These are phyloP conservation scores for Zosterops hypoxanthus DNA, from an alignment of 2,113 vertebrate species.

Conservation along the genomic window DNA sequence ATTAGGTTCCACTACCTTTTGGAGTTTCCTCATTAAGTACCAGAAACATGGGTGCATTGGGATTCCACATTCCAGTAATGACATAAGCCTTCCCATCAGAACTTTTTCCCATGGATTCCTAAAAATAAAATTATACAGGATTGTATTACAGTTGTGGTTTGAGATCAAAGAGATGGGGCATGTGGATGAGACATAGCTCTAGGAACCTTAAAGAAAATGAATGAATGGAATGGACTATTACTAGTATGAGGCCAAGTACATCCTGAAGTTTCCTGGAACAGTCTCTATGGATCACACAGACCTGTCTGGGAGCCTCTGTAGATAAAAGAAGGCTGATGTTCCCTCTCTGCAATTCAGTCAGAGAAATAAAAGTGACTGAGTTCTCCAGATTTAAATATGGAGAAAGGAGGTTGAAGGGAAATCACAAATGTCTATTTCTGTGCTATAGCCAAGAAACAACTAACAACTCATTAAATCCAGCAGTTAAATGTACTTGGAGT, in stretches of 20 bases:
- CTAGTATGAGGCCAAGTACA: not conserved
- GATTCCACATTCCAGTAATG: conserved; percentile 96
- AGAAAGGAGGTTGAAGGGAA: not conserved
- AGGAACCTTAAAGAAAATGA: not conserved
- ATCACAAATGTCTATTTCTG: not conserved
- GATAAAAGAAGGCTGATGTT: not conserved
- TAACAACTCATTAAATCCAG: not conserved
- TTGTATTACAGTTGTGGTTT: not conserved
- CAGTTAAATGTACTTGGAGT: not conserved
- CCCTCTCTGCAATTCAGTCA: not conserved
- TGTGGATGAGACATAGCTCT: not conserved
- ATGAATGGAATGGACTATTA: not conserved
- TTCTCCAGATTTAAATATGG: not conserved
- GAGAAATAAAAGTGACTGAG: not conserved
- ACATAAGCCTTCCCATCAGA: conserved; percentile 92
- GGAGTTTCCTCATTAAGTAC: conserved; percentile 94
- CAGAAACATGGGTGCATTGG: conserved; percentile 87
- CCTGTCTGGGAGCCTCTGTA: fast-evolving
- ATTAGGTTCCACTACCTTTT: conserved; percentile 81
- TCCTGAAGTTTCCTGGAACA: not conserved
- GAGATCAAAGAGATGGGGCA: not conserved
- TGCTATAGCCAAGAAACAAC: not conserved
- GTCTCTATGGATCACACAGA: not conserved
- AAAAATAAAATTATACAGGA: conserved; percentile 18
- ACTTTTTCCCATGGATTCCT: conserved; percentile 98